A percentile compares a stretch with the other conserved stretches of the same genome.
These are phyloP conservation scores for Rattus rattus DNA, from an alignment of 2,113 vertebrate genomes.

Conservation along the genomic window DNA sequence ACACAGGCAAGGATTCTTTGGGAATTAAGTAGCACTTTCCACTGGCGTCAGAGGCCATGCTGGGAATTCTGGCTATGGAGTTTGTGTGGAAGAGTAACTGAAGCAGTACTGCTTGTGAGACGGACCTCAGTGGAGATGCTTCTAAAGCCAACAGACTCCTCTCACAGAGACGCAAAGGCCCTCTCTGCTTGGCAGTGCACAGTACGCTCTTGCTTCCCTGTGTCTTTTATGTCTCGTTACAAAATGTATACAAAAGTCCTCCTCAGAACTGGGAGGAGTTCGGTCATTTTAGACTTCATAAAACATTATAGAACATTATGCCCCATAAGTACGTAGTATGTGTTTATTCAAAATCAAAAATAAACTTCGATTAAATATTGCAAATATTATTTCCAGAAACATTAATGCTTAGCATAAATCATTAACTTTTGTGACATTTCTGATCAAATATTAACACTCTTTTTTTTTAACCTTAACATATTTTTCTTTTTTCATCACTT, in stretches of 20 bases:
- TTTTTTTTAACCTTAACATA: neutral
- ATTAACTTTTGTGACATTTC: neutral
- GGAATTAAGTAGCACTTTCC: neutral
- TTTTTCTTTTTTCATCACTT: neutral
- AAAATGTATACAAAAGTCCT: neutral
- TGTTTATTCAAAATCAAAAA: slow-evolving; percentile 41
- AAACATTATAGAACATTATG: neutral
- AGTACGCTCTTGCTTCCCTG: neutral
- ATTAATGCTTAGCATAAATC: neutral
- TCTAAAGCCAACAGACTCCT: neutral
- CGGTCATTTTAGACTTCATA: slow-evolving; percentile 7
- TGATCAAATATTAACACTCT: neutral
- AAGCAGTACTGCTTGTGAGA: neutral
- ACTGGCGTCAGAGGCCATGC: neutral
- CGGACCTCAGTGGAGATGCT: neutral
- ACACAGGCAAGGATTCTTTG: neutral
- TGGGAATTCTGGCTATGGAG: neutral
- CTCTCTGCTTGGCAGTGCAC: neutral
- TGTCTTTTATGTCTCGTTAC: neutral
- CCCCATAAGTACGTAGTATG: neutral
- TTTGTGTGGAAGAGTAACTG: neutral
- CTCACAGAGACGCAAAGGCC: neutral
- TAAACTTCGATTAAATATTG: slow-evolving; percentile 14
- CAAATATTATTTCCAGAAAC: neutral
- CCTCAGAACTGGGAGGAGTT: neutral